Conservation (phyloP, 2,888 invertebrate species). For the Ferdinandea cuprea region DNA sequence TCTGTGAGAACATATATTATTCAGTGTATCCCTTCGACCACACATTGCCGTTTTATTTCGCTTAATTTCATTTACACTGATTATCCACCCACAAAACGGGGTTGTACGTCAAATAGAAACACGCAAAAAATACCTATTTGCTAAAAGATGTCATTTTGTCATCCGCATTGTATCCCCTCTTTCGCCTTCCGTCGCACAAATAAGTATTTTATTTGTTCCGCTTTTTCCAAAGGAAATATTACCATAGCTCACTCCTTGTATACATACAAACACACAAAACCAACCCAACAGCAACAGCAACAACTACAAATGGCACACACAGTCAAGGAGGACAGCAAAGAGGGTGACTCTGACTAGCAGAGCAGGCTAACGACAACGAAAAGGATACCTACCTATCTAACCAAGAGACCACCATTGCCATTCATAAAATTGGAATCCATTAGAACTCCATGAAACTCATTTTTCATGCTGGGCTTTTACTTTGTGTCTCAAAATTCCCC, state of each 20-base stretch:
- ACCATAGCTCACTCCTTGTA: conserved; percentile 4
- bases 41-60: conserved; percentile 30
- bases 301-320: conserved; percentile 25
- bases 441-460: conserved; percentile 55
- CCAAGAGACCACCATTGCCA: conserved; percentile 29
- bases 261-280: background rate
- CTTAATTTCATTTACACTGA: conserved; percentile 40
- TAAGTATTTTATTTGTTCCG: conserved; percentile 18
- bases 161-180: background rate
- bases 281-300: background rate
- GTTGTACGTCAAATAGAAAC: background rate
- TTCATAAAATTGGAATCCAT: conserved; percentile 50
- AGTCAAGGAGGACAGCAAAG: background rate
- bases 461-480: conserved; percentile 48
- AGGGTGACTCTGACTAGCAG: conserved; percentile 21
- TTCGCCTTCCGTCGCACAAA: conserved; percentile 3
- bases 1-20: background rate
- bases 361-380: background rate
- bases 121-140: conserved; percentile 2
- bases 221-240: conserved; percentile 9
- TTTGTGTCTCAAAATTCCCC: conserved; percentile 44
- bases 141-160: conserved; percentile 22
- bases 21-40: background rate
- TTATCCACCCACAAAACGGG: conserved; percentile 30
- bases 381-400: conserved; percentile 12